These are phyloP conservation scores for Poeciliopsis gracilis DNA, from an alignment of 2,797 vertebrate species.

Conservation along the genomic window DNA sequence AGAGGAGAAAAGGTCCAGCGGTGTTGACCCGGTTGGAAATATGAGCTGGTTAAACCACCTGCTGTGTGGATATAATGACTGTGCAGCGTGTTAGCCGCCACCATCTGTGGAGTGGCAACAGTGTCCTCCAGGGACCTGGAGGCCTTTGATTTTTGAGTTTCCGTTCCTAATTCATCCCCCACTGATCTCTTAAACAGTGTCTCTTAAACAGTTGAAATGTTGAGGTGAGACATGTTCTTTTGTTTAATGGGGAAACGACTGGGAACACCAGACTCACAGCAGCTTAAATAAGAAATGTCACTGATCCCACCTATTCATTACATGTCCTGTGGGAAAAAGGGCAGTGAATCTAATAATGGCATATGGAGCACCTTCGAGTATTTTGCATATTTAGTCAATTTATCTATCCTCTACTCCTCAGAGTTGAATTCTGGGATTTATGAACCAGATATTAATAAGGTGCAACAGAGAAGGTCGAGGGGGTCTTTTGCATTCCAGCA, in stretches of 20 bases:
- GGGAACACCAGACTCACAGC: conserved; percentile 12
- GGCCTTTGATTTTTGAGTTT: conserved; percentile 41
- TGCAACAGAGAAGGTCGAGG: neutral
- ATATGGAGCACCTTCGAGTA: conserved; percentile 5
- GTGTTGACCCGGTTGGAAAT: conserved; percentile 22
- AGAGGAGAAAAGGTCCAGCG: conserved; percentile 10
- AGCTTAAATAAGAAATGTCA: conserved; percentile 37
- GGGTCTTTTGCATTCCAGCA: neutral
- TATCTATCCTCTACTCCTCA: neutral
- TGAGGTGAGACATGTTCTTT: conserved; percentile 50
- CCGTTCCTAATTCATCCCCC: conserved; percentile 34
- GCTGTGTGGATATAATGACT: conserved; percentile 45
- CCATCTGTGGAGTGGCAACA: conserved; percentile 61
- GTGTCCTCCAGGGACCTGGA: conserved; percentile 21
- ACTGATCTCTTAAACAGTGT: conserved; percentile 31
- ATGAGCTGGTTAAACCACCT: conserved; percentile 44
- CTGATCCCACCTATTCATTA: conserved; percentile 44
- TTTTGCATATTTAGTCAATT: neutral
- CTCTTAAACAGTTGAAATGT: conserved; percentile 14
- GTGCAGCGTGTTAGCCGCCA: conserved; percentile 27
- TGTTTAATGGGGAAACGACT: conserved; percentile 32
- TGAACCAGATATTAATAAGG: neutral
- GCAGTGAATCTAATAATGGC: conserved; percentile 24
- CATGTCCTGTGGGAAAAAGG: conserved; percentile 29
- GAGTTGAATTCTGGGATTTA: neutral